A percentile compares a stretch with the other conserved stretches of the same genome.
Evolutionary conservation across 2,888 invertebrate species (phyloP).

Genomic region (Holacanthella duospinosa): DNA sequence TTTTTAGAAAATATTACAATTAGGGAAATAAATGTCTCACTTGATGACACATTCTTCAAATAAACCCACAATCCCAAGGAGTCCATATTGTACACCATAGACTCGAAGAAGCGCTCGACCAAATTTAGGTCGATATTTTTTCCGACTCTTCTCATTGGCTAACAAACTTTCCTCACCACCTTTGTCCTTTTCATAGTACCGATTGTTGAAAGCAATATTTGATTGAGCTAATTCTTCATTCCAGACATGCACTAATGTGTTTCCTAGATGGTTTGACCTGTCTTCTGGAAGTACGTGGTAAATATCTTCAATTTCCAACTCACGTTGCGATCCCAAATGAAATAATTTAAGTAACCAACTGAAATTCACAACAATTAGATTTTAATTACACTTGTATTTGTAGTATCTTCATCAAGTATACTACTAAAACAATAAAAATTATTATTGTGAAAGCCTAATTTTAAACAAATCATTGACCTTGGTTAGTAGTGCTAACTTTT

Average conservation of each 20-base stretch:
- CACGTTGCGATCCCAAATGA: neutral
- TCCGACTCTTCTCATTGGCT: neutral
- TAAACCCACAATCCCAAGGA: neutral
- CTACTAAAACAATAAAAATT: no score
- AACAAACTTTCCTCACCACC: neutral
- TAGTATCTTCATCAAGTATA: no score
- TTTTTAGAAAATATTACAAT: no score
- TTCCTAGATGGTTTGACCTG: neutral
- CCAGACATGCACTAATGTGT: neutral
- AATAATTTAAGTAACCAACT: conserved; percentile 8
- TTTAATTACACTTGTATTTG: no score
- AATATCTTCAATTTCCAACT: conserved; percentile 1
- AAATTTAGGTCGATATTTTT: conserved; percentile 1
- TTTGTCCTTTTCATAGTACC: neutral
- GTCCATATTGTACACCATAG: neutral
- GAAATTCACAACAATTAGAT: no score
- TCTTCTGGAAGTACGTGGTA: neutral
- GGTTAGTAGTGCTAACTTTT: no score
- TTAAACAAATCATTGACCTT: no score
- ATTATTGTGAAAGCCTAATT: no score
- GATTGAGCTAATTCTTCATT: neutral
- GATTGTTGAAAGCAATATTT: no score
- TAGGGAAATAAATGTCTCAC: neutral
- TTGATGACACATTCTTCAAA: conserved; percentile 5
- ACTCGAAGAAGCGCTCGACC: neutral